Evolutionary conservation across 64 coral and sea anemone genomes (phyloP).

Genomic region (Pachyseris speciosa): DNA sequence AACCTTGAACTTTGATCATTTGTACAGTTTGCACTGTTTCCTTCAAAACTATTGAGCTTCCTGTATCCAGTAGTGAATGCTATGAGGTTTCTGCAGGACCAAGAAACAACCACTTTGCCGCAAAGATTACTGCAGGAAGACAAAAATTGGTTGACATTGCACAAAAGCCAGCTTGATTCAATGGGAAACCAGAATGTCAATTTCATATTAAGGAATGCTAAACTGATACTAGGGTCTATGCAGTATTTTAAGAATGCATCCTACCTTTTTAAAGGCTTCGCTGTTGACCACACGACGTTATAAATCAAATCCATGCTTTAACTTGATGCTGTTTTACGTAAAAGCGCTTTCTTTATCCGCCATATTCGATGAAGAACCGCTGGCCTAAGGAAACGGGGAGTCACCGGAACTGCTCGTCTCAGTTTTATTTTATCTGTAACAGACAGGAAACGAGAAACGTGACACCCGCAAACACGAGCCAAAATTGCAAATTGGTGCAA

Average conservation of each 20-base stretch:
- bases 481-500: neutral
- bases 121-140: conserved; percentile 42
- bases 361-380: conserved; percentile 28
- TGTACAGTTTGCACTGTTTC: neutral
- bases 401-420: neutral
- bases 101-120: conserved; percentile 64
- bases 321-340: too few relatives aligned
- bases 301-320: conserved; percentile 66
- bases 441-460: neutral
- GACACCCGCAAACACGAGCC: neutral
- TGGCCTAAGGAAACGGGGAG: neutral
- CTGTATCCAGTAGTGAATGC: conserved; percentile 68
- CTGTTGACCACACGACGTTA: conserved; percentile 57
- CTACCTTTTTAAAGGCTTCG: conserved; percentile 41
- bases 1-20: conserved; percentile 32
- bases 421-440: neutral
- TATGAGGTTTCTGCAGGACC: conserved; percentile 66
- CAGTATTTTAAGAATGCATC: neutral
- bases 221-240: neutral
- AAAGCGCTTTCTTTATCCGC: neutral
- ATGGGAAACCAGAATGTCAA: too few relatives aligned
- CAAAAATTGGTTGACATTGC: too few relatives aligned
- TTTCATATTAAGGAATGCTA: too few relatives aligned
- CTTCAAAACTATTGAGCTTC: neutral
- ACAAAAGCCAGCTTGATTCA: too few relatives aligned